Conservation (phyloP, 2,113 vertebrate genomes). For the Tenrec ecaudatus region DNA sequence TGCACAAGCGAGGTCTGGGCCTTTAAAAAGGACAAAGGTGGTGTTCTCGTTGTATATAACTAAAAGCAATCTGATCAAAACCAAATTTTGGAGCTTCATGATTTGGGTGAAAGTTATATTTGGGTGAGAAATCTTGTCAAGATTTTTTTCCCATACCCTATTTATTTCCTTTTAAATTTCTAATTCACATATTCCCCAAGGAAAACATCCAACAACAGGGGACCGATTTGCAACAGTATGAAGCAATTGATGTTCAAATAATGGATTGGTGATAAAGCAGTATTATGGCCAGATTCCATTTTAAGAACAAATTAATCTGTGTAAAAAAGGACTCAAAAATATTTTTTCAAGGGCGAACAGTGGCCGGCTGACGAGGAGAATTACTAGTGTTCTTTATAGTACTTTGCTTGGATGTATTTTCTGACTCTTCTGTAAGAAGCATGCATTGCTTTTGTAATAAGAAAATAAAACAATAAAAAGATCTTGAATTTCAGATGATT, state of each 20-base stretch:
- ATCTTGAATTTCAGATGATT: conserved; percentile 70
- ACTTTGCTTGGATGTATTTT: conserved; percentile 75
- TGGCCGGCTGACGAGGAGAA: conserved; percentile 60
- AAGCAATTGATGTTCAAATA: conserved; percentile 61
- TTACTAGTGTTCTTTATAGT: conserved; percentile 65
- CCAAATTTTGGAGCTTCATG: conserved; percentile 11
- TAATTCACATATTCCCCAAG: conserved; percentile 20
- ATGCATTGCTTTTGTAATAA: conserved; percentile 80
- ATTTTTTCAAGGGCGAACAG: conserved; percentile 66
- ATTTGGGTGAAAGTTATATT: conserved; percentile 44
- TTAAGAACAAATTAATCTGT: conserved; percentile 61
- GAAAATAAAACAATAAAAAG: conserved; percentile 76
- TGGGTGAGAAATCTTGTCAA: conserved; percentile 45
- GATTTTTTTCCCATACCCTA: neutral
- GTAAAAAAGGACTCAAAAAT: conserved; percentile 41
- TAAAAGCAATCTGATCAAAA: conserved; percentile 60
- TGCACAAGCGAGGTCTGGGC: conserved; percentile 3
- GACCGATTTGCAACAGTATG: conserved; percentile 56
- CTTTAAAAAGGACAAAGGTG: neutral
- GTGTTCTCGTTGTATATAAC: neutral
- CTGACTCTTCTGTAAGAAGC: conserved; percentile 79
- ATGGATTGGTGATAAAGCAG: conserved; percentile 49
- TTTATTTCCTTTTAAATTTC: conserved; percentile 57
- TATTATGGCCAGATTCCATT: conserved; percentile 54
- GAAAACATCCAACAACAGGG: conserved; percentile 70